Evolutionary conservation across 2,113 vertebrate genomes (phyloP).

Genomic region (Bombycilla garrulus): DNA sequence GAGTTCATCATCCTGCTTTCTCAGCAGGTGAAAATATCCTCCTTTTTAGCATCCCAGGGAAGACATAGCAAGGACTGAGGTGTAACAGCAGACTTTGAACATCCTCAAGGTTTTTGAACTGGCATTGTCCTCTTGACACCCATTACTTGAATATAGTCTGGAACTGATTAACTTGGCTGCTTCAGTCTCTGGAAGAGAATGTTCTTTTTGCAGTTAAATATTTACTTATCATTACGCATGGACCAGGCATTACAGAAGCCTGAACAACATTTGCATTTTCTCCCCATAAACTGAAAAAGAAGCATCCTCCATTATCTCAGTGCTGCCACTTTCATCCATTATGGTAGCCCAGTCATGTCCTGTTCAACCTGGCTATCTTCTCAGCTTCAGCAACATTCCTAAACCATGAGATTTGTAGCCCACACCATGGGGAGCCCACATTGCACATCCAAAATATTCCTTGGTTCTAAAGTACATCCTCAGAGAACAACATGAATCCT

Average conservation of each 20-base stretch:
- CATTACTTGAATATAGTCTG: background rate
- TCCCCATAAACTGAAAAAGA: background rate
- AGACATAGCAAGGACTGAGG: background rate
- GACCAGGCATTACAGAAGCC: constrained; percentile 6
- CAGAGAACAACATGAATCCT: background rate
- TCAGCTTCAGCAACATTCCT: background rate
- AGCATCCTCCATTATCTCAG: background rate
- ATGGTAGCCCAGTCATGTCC: background rate
- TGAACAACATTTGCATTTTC: background rate
- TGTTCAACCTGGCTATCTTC: background rate
- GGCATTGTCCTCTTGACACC: constrained; percentile 21
- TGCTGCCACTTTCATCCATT: background rate
- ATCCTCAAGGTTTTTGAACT: constrained; percentile 43
- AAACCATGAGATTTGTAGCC: background rate
- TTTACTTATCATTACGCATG: constrained; percentile 24
- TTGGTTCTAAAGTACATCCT: background rate
- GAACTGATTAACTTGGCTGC: constrained; percentile 55
- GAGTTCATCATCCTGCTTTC: background rate
- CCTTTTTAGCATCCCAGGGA: background rate
- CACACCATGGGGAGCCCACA: background rate
- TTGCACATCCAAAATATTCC: background rate
- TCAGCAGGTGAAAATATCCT: background rate
- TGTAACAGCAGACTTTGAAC: constrained; percentile 21
- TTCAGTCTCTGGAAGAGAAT: constrained; percentile 45
- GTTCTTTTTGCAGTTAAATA: constrained; percentile 65